Conservation (phyloP, 1,140 invertebrate genomes). For the Armadillidium nasatum region DNA sequence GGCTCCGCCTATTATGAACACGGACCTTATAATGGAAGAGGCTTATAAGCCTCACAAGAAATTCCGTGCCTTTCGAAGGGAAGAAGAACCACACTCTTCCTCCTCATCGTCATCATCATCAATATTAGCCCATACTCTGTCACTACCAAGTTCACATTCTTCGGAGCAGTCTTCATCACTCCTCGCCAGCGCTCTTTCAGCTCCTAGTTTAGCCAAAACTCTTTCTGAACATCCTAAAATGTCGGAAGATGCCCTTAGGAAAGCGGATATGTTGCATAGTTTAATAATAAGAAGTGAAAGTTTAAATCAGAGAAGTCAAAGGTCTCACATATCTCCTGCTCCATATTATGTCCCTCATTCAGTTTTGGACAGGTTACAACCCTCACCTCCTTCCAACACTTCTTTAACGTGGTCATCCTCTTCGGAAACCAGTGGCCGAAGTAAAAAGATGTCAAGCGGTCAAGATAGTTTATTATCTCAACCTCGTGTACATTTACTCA, state of each 20-base stretch:
- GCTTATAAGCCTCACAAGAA: slow-evolving; percentile 93
- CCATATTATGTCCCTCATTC: slow-evolving; percentile 51
- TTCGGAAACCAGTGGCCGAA: slow-evolving; percentile 23
- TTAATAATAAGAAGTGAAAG: slow-evolving; percentile 36
- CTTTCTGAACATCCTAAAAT: slow-evolving; percentile 51
- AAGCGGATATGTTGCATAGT: slow-evolving; percentile 39
- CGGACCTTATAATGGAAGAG: slow-evolving; percentile 76
- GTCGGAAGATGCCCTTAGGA: slow-evolving; percentile 50
- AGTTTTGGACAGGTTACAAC: slow-evolving; percentile 50
- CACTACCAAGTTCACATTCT: slow-evolving; percentile 55
- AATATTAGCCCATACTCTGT: slow-evolving; percentile 44
- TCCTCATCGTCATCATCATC: slow-evolving; percentile 27
- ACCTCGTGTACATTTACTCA: slow-evolving; percentile 32
- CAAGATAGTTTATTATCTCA: slow-evolving; percentile 29
- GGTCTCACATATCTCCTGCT: slow-evolving; percentile 47
- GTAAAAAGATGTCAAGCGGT: slow-evolving; percentile 24
- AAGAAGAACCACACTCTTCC: slow-evolving; percentile 45
- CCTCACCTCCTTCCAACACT: slow-evolving; percentile 41
- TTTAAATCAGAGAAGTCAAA: slow-evolving; percentile 50
- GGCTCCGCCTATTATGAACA: slow-evolving; percentile 63
- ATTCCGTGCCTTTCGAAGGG: slow-evolving; percentile 59
- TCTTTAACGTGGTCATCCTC: slow-evolving; percentile 41
- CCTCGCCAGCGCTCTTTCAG: slow-evolving; percentile 50
- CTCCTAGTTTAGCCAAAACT: slow-evolving; percentile 45
- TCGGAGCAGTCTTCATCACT: slow-evolving; percentile 53